Evolutionary conservation across 2,888 invertebrate genomes (phyloP).

Genomic region (Pollenia angustigena): DNA sequence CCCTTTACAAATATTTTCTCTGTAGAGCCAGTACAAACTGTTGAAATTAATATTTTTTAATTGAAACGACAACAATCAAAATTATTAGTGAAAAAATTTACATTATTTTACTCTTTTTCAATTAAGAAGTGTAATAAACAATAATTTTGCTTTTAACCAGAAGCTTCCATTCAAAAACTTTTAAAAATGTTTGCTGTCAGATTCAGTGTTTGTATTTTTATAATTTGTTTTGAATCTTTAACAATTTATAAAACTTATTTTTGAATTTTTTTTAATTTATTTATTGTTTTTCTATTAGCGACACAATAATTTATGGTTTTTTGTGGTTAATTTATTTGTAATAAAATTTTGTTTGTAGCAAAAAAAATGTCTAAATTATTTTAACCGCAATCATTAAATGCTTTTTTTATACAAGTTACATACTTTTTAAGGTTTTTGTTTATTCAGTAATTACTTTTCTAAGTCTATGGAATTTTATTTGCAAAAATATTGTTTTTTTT

Average conservation of each 20-base stretch:
- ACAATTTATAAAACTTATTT: conserved; percentile 1
- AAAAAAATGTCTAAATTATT: not conserved
- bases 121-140: no score
- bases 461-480: not conserved
- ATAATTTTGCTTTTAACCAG: not conserved
- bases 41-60: not conserved
- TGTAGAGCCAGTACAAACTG: not conserved
- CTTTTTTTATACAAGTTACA: not conserved
- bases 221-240: not conserved
- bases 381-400: not conserved
- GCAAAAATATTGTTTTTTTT: not conserved
- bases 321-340: no score
- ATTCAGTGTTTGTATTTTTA: not conserved
- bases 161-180: not conserved
- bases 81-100: not conserved
- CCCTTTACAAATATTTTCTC: no score
- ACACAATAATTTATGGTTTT: not conserved
- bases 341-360: not conserved
- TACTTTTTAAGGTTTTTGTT: not conserved
- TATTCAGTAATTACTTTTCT: not conserved
- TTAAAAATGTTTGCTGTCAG: not conserved
- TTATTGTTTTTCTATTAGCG: conserved; percentile 8
- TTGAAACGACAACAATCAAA: not conserved
- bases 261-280: not conserved
- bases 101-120: conserved; percentile 1